These are phyloP conservation scores for Drosophila nigricruria DNA, from an alignment of 2,888 invertebrate species.

Conservation along the genomic window DNA sequence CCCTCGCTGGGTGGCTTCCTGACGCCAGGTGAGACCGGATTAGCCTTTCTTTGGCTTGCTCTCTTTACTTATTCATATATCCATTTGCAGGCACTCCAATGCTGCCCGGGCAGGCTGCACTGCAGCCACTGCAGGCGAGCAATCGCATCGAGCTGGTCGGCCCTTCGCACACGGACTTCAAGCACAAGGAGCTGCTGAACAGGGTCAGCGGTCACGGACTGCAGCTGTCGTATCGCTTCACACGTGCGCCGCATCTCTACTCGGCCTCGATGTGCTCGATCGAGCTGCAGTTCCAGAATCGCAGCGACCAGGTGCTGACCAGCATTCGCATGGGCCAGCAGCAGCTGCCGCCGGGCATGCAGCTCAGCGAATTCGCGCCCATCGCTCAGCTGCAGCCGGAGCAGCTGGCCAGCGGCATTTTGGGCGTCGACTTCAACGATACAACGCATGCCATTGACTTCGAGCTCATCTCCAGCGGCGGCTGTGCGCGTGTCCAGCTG, in stretches of 20 bases:
- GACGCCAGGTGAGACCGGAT: constrained; percentile 87
- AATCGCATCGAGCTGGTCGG: constrained; percentile 87
- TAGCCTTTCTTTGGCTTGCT: background rate
- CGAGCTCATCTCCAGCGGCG: constrained; percentile 89
- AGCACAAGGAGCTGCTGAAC: constrained; percentile 88
- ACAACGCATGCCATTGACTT: constrained; percentile 95
- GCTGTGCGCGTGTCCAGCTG: constrained; percentile 88
- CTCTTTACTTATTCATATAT: background rate
- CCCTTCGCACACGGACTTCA: constrained; percentile 87
- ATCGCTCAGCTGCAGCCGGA: constrained; percentile 89
- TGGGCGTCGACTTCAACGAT: constrained; percentile 97
- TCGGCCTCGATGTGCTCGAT: constrained; percentile 93
- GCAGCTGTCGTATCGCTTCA: constrained; percentile 89
- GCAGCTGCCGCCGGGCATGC: constrained; percentile 89
- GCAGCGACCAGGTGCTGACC: constrained; percentile 86
- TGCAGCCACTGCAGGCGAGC: constrained; percentile 70
- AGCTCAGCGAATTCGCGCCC: constrained; percentile 90
- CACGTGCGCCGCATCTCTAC: constrained; percentile 92
- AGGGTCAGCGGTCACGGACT: constrained; percentile 91
- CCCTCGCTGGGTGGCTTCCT: constrained; percentile 93
- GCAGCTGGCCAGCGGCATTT: constrained; percentile 88
- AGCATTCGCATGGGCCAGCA: constrained; percentile 87
- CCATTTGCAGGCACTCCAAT: constrained; percentile 70
- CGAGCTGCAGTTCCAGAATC: constrained; percentile 92
- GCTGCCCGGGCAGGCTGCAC: constrained; percentile 49